phyloP scores from a whole-genome alignment of 2,113 vertebrate genomes.

The Pangasianodon gigas region DNA sequence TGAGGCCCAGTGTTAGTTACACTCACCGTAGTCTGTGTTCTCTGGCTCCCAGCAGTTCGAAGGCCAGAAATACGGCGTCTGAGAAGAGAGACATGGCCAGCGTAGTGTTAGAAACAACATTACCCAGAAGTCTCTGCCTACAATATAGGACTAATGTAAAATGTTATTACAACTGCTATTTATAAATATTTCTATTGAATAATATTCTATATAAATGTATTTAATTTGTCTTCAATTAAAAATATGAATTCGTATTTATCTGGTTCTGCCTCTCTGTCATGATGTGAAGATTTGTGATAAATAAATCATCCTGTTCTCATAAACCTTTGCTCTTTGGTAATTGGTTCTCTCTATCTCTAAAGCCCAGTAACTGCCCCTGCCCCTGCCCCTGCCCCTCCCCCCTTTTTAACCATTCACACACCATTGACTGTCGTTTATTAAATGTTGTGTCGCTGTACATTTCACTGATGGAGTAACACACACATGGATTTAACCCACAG shows the following conservation, averaged over 20 bases:
- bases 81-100: constrained; percentile 31
- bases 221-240: background rate
- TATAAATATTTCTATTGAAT: background rate
- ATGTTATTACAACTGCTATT: background rate
- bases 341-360: background rate
- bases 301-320: background rate
- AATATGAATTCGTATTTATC: background rate
- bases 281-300: background rate
- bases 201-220: background rate
- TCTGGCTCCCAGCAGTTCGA: constrained; percentile 88
- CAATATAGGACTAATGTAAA: too few relatives aligned
- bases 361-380: background rate
- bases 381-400: background rate
- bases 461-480: background rate
- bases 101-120: background rate
- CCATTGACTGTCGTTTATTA: background rate
- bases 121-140: background rate
- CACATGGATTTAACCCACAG: background rate
- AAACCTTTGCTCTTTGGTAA: background rate
- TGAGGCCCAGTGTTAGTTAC: background rate
- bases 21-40: constrained; percentile 97
- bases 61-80: too few relatives aligned
- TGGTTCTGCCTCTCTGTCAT: background rate
- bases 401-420: background rate
- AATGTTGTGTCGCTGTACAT: background rate